phyloP scores from a whole-genome alignment of 2,113 vertebrate species.

The Suricata suricatta region DNA sequence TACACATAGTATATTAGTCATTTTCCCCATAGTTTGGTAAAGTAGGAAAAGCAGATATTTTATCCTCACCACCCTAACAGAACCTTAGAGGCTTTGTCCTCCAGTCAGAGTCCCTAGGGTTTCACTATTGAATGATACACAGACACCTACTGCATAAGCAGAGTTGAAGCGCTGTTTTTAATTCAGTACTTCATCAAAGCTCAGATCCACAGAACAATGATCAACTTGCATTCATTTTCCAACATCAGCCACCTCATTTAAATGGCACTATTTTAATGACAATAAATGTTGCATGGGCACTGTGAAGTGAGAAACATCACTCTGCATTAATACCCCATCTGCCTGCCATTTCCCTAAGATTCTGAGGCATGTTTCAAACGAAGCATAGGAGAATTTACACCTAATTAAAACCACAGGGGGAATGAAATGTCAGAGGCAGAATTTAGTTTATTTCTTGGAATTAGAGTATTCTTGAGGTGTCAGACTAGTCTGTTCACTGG shows the following conservation, averaged over 20 bases:
- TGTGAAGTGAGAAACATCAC: conserved; percentile 63
- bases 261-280: conserved; percentile 75
- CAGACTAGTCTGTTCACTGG: conserved; percentile 29
- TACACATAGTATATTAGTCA: neutral
- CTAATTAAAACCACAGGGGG: conserved; percentile 65
- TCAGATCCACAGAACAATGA: conserved; percentile 59
- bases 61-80: neutral
- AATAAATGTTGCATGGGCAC: conserved; percentile 68
- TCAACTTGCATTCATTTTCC: conserved; percentile 64
- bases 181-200: conserved; percentile 56
- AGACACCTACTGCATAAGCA: conserved; percentile 43
- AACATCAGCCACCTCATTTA: conserved; percentile 65
- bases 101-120: conserved; percentile 31
- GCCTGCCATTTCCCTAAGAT: conserved; percentile 59
- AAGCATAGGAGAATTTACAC: conserved; percentile 63
- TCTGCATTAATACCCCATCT: conserved; percentile 63
- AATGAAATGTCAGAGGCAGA: conserved; percentile 46
- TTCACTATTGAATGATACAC: conserved; percentile 24
- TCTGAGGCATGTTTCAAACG: conserved; percentile 58
- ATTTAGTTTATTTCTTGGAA: conserved; percentile 49
- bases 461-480: conserved; percentile 53
- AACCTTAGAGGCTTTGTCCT: conserved; percentile 34
- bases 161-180: conserved; percentile 50
- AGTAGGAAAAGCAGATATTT: conserved; percentile 6
- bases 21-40: conserved; percentile 1